Evolutionary conservation across 1,140 invertebrate species (phyloP).

Genomic region (Idris sp.): DNA sequence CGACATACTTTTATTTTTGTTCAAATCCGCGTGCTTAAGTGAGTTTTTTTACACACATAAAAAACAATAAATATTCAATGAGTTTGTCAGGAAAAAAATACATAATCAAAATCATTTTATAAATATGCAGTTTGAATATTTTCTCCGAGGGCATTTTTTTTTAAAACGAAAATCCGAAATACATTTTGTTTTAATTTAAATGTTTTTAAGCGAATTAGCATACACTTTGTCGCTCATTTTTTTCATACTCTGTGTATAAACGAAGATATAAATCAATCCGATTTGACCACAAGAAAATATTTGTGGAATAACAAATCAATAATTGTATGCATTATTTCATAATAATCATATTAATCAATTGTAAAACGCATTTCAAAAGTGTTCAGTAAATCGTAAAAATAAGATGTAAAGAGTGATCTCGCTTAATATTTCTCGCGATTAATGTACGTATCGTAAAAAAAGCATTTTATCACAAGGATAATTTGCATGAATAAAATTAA

Average conservation of each 20-base stretch:
- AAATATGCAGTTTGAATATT: slow-evolving; percentile 21
- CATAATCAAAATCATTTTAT: slow-evolving; percentile 31
- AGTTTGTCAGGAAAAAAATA: slow-evolving; percentile 10
- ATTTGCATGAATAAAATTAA: slow-evolving; percentile 1
- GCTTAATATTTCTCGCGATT: slow-evolving; percentile 20
- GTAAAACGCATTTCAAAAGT: too few species aligned
- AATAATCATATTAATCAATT: slow-evolving; percentile 33
- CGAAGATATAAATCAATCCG: slow-evolving; percentile 15
- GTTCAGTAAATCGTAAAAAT: too few species aligned
- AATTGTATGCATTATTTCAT: slow-evolving; percentile 16
- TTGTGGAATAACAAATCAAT: slow-evolving; percentile 32
- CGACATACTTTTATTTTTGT: slow-evolving; percentile 9
- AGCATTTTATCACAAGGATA: too few species aligned
- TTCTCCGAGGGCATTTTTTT: slow-evolving; percentile 20
- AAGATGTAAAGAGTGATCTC: too few species aligned
- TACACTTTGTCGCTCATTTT: slow-evolving; percentile 6
- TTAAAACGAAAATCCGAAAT: slow-evolving; percentile 24
- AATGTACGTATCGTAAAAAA: slow-evolving; percentile 24
- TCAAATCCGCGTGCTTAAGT: slow-evolving; percentile 18
- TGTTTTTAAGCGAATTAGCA: slow-evolving; percentile 12
- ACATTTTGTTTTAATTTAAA: slow-evolving; percentile 21
- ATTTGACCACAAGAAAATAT: slow-evolving; percentile 21
- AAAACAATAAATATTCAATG: slow-evolving; percentile 26
- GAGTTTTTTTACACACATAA: neutral
- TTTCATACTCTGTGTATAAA: neutral